Conservation (phyloP, 2,888 invertebrate genomes). For the Papilio elwesi region DNA sequence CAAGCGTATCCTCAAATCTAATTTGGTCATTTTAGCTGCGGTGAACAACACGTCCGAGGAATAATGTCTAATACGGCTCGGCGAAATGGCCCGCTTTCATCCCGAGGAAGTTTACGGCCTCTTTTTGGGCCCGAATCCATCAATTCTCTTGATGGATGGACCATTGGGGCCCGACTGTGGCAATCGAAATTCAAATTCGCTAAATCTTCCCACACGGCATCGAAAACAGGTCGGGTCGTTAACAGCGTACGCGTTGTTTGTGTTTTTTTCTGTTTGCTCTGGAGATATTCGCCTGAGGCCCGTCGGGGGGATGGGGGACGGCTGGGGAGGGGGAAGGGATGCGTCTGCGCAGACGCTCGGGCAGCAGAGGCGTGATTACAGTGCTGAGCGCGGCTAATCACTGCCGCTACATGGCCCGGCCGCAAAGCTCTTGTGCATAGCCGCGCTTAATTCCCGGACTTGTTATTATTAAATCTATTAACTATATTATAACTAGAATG, state of each 20-base stretch:
- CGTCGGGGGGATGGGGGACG: slow-evolving; percentile 49
- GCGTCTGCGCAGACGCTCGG: slow-evolving; percentile 78
- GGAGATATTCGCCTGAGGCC: slow-evolving; percentile 72
- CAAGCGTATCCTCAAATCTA: slow-evolving; percentile 40
- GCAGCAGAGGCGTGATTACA: slow-evolving; percentile 81
- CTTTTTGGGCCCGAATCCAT: slow-evolving; percentile 82
- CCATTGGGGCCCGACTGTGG: slow-evolving; percentile 66
- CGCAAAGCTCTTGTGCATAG: slow-evolving; percentile 52
- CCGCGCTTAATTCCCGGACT: slow-evolving; percentile 47
- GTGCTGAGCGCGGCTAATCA: slow-evolving; percentile 78
- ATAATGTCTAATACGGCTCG: slow-evolving; percentile 74
- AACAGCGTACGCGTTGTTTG: slow-evolving; percentile 71
- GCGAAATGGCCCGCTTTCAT: slow-evolving; percentile 77
- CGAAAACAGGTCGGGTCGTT: slow-evolving; percentile 80
- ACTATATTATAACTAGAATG: not conserved
- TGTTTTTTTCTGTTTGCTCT: slow-evolving; percentile 74
- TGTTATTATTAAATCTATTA: not conserved
- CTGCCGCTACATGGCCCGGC: slow-evolving; percentile 67
- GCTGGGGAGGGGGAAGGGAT: slow-evolving; percentile 48
- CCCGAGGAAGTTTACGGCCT: slow-evolving; percentile 67
- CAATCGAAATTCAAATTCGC: slow-evolving; percentile 84
- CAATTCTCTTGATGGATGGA: slow-evolving; percentile 83
- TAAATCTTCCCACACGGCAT: slow-evolving; percentile 82
- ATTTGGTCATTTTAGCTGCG: slow-evolving; percentile 43
- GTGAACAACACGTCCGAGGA: slow-evolving; percentile 64